phyloP scores from a whole-genome alignment of 2,888 invertebrate genomes.

The Amblyjoppa proteus region DNA sequence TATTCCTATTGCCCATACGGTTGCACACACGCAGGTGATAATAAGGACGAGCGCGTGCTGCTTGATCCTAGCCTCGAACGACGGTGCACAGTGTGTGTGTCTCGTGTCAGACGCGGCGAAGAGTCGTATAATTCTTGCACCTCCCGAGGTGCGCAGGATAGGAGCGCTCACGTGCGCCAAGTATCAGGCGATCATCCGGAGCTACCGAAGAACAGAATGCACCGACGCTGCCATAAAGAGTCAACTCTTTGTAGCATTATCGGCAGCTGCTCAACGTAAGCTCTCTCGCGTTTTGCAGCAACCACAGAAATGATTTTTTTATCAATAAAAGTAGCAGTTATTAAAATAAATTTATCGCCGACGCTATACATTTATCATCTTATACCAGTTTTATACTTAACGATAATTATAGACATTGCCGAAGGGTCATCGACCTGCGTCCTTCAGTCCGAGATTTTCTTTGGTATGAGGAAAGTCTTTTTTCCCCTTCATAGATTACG shows the following conservation, averaged over 20 bases:
- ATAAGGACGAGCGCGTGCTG: conserved; percentile 6
- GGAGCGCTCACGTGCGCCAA: conserved; percentile 74
- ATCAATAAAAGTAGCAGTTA: too few relatives aligned
- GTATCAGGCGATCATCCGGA: conserved; percentile 73
- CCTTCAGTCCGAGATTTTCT: too few relatives aligned
- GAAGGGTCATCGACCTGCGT: too few relatives aligned
- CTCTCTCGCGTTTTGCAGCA: neutral
- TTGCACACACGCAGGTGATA: conserved; percentile 17
- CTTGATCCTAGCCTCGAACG: conserved; percentile 2
- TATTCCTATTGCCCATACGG: neutral
- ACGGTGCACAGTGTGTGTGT: neutral
- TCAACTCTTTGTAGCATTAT: neutral
- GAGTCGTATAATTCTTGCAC: conserved; percentile 55
- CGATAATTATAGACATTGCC: too few relatives aligned
- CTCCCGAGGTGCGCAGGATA: conserved; percentile 71
- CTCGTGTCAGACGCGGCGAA: conserved; percentile 12
- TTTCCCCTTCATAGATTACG: too few relatives aligned
- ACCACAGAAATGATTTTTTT: too few relatives aligned
- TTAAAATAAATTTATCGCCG: too few relatives aligned
- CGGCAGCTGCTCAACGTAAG: neutral
- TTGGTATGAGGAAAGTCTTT: too few relatives aligned
- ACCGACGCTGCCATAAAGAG: conserved; percentile 26
- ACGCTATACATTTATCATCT: too few relatives aligned
- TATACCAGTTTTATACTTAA: too few relatives aligned
- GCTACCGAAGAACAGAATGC: conserved; percentile 45